Evolutionary conservation across 2,797 vertebrate genomes (phyloP), one percentile per base, ranked within the genome.

Genomic region (Muraenolepis orangiensis): DNA sequence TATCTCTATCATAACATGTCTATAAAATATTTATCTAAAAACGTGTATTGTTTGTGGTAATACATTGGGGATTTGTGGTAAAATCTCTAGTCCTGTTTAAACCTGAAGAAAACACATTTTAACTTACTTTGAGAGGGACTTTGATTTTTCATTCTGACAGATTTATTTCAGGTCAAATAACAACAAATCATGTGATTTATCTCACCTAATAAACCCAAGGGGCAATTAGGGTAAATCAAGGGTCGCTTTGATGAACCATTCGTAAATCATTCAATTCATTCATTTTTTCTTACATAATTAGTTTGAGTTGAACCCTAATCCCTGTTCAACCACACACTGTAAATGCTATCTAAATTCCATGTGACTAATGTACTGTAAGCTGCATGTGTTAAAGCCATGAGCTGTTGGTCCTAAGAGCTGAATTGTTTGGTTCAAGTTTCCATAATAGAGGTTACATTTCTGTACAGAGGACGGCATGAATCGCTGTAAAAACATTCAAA

Each of bases 401-500:
- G 18, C 77, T 76, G 72, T 30, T 69, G 66, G 76, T 77, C 36
- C n/a, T 73, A 31, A 14, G 57, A 71, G 71, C 32, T 69, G 29
- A 36, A 42, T 7, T 64, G n/a, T 32, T 71, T 57, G 51, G 23
- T 34, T 34, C 64, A 29, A 70, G 23, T 68, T 28, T 69, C 69
- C 29, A 57, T 66, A 76, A n/a, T n/a, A 73, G 57, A 76, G 26
- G 57, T 71, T 71, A 61, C 61, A 26, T 66, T 31, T 42, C 31
- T 26, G 75, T 68, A 64, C 57, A 64, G 57, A 26, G 8, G 57
- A 26, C 57, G 2, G 23, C 57, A 69, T 75, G 72, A 79, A 81
- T 73, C 75, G 72, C 70, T 66, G 75, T 34, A 69, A 75, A 74
- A 80, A 69, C 79, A 78, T 78, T 78, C 76, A 40, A 67, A 36